Evolutionary conservation across 2,888 invertebrate genomes (phyloP).

Genomic region (Spodoptera littoralis): DNA sequence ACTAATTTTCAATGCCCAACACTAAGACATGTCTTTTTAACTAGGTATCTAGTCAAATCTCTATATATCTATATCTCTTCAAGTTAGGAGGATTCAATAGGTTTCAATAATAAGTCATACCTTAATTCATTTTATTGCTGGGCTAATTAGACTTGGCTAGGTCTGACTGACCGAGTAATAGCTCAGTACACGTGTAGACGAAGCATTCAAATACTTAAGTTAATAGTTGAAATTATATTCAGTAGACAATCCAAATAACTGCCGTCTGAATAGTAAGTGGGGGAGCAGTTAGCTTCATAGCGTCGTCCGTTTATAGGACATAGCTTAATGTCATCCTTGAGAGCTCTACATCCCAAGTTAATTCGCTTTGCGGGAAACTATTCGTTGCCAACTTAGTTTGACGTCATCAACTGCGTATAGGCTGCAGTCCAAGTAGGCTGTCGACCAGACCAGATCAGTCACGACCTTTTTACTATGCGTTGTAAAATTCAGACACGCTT

Average conservation of each 20-base stretch:
- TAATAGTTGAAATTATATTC: conserved; percentile 3
- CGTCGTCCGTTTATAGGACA: conserved; percentile 40
- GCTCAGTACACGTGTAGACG: too few species aligned
- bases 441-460: conserved; percentile 56
- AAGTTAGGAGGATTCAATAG: too few species aligned
- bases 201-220: too few species aligned
- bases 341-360: conserved; percentile 61
- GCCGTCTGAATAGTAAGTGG: conserved; percentile 29
- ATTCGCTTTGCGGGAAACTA: conserved; percentile 65
- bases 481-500: conserved; percentile 4
- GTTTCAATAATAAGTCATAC: too few species aligned
- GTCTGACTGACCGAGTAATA: too few species aligned
- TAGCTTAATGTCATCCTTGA: conserved; percentile 56
- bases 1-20: too few species aligned
- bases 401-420: conserved; percentile 74
- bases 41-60: too few species aligned
- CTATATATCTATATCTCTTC: too few species aligned
- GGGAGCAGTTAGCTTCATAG: conserved; percentile 34
- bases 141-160: too few species aligned
- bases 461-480: conserved; percentile 41
- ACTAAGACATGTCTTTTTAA: too few species aligned
- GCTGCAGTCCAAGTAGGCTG: conserved; percentile 69
- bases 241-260: conserved; percentile 16
- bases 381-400: conserved; percentile 69
- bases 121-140: too few species aligned